Conservation (phyloP, 2,113 vertebrate species). For the Enhydra lutris region DNA sequence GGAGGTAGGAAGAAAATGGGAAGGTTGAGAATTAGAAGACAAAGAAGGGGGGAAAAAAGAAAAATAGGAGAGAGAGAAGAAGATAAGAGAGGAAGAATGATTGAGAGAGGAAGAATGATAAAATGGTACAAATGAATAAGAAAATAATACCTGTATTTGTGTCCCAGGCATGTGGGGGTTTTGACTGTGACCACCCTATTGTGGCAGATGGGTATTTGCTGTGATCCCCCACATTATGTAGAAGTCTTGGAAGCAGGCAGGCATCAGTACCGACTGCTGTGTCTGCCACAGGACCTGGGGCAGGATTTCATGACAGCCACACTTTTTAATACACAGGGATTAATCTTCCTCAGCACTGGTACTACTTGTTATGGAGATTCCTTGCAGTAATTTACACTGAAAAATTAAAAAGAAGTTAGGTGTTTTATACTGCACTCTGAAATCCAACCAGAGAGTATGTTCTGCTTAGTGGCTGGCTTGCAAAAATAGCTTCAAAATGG, state of each 20-base stretch:
- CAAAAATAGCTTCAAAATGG: background rate
- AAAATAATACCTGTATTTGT: background rate
- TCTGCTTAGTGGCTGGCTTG: background rate
- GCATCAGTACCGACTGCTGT: fast-evolving
- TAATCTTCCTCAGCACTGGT: background rate
- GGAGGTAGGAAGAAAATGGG: background rate
- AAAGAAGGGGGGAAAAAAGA: background rate
- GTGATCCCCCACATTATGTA: background rate
- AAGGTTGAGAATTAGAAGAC: background rate
- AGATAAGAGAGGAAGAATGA: too few relatives aligned
- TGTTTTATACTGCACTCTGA: background rate
- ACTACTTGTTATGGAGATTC: background rate
- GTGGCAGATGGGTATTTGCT: too few relatives aligned
- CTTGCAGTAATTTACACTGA: background rate
- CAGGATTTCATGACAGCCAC: background rate
- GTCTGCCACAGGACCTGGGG: background rate
- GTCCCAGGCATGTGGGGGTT: background rate
- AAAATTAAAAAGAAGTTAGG: background rate
- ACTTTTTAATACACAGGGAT: background rate
- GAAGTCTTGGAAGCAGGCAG: background rate
- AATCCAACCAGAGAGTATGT: background rate
- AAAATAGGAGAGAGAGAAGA: background rate
- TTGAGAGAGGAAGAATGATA: background rate
- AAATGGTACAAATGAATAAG: background rate
- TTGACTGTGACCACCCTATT: background rate